These are phyloP conservation scores for Protophormia terraenovae DNA, from an alignment of 2,888 invertebrate genomes.

Conservation along the genomic window DNA sequence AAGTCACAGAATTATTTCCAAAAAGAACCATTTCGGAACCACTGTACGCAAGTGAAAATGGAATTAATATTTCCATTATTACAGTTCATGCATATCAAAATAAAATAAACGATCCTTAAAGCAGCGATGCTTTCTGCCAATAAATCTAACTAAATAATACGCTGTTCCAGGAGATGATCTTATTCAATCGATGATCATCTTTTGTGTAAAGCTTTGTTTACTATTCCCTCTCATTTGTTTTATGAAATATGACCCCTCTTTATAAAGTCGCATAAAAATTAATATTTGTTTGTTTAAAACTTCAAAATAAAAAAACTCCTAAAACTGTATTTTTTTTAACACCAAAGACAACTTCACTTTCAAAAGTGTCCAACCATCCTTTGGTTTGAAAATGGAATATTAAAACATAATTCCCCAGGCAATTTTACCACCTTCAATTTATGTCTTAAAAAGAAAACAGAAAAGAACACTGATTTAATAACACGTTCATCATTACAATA, in stretches of 20 bases:
- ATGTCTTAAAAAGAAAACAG: neutral
- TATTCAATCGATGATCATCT: too few species aligned
- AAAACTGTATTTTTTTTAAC: neutral
- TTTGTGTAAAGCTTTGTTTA: too few species aligned
- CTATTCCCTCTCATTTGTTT: too few species aligned
- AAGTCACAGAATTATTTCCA: too few species aligned
- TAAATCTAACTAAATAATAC: too few species aligned
- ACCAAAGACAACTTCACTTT: neutral
- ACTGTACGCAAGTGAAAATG: too few species aligned
- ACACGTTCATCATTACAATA: conserved; percentile 38
- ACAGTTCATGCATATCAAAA: too few species aligned
- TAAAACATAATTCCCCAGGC: conserved; percentile 34
- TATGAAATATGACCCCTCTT: conserved; percentile 17
- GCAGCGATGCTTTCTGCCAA: too few species aligned
- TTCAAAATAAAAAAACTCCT: neutral
- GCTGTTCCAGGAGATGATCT: too few species aligned
- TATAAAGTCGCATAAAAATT: conserved; percentile 13
- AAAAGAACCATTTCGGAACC: too few species aligned
- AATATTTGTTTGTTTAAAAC: conserved; percentile 31
- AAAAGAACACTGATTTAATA: neutral
- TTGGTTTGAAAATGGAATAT: neutral
- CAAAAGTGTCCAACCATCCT: neutral
- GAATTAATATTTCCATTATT: too few species aligned
- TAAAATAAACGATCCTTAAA: too few species aligned
- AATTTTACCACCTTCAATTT: conserved; percentile 54